Conservation (phyloP, 2,888 invertebrate genomes). For the Athetis lepigone region DNA sequence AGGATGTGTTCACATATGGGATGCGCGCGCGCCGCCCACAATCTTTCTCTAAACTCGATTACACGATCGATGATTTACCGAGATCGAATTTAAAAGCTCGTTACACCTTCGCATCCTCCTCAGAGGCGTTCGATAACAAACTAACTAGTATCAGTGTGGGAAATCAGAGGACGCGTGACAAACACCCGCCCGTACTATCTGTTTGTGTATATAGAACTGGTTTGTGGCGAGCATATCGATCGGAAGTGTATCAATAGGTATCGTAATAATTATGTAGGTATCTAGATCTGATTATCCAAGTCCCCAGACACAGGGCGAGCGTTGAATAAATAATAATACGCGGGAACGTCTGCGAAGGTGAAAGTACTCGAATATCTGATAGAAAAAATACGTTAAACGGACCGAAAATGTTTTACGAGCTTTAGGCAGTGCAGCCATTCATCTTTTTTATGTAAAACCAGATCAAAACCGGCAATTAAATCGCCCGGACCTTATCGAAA, state of each 20-base stretch:
- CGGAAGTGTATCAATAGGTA: constrained; percentile 64
- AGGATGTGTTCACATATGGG: constrained; percentile 86
- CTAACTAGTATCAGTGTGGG: constrained; percentile 71
- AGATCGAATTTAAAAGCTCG: constrained; percentile 87
- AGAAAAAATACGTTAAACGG: constrained; percentile 84
- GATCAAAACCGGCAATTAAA: constrained; percentile 91
- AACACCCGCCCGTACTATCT: constrained; percentile 65
- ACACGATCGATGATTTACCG: constrained; percentile 88
- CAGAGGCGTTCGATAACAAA: constrained; percentile 69
- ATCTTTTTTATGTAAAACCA: constrained; percentile 90
- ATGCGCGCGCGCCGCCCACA: constrained; percentile 86
- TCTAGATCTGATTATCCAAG: constrained; percentile 82
- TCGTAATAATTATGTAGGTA: constrained; percentile 81
- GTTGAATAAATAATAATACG: constrained; percentile 82
- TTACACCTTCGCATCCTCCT: constrained; percentile 81
- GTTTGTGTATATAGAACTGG: constrained; percentile 62
- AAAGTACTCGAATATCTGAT: constrained; percentile 83
- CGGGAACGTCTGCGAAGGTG: constrained; percentile 79
- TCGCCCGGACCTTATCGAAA: constrained; percentile 90
- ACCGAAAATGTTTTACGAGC: constrained; percentile 85
- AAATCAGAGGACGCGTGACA: constrained; percentile 66
- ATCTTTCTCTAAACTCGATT: constrained; percentile 89
- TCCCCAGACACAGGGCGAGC: constrained; percentile 74
- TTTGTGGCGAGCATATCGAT: constrained; percentile 66
- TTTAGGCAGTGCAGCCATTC: constrained; percentile 86